Conservation (phyloP, 2,113 vertebrate species). For the Donacobius atricapilla region DNA sequence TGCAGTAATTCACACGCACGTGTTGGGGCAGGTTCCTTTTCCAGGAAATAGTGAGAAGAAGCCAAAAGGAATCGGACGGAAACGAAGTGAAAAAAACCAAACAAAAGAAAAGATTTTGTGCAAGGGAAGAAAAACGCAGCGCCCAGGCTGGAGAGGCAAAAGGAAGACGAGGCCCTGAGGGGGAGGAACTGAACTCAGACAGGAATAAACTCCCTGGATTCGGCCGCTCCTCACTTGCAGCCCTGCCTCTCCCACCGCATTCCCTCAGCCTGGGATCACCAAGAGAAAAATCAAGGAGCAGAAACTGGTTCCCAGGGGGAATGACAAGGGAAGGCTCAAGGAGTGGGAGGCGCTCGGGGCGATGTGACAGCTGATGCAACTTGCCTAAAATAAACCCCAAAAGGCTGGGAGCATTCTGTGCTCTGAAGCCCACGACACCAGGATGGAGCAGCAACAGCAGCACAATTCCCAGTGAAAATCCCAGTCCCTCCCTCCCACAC, state of each 20-base stretch:
- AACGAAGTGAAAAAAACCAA: neutral
- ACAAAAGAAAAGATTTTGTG: neutral
- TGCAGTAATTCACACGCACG: fast-evolving
- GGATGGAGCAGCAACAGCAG: neutral
- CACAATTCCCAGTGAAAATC: neutral
- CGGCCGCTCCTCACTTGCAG: neutral
- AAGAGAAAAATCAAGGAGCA: neutral
- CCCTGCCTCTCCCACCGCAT: neutral
- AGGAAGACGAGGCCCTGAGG: neutral
- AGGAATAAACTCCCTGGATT: neutral
- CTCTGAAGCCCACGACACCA: neutral
- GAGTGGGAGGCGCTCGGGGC: neutral
- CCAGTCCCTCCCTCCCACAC: neutral
- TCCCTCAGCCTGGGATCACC: neutral
- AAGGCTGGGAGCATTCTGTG: neutral
- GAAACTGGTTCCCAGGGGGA: neutral
- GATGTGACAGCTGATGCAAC: neutral
- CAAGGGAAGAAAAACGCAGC: neutral
- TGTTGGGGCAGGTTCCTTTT: fast-evolving
- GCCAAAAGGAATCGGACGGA: neutral
- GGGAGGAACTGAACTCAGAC: neutral
- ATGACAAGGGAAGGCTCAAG: neutral
- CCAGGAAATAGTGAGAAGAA: neutral
- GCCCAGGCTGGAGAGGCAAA: neutral
- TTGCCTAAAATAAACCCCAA: neutral